Base-by-base conservation (phyloP, 2,113 vertebrate genomes). In the Siphamia tubifer region DNA sequence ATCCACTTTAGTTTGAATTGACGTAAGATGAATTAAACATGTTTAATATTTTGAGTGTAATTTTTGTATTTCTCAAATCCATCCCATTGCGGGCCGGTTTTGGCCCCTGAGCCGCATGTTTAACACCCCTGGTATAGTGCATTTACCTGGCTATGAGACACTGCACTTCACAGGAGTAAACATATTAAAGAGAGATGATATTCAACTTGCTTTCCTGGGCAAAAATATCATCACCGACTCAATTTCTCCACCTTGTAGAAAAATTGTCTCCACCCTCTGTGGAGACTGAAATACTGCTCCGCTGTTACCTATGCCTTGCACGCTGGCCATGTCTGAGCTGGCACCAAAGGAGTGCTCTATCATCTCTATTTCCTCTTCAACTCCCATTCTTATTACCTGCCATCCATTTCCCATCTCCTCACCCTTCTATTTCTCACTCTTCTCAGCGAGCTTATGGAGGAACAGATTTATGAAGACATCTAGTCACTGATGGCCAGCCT, bases 321-420 rank as follows among this genome's bases (percentile, higher is more conserved):
- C 58, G 47, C 68, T 39, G 39, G 19, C 52, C 64, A 79, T 19
- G 12, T 61, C 52, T 52, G 38, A 68, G 21, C 44, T 12, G 21
- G 19, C 6, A 16, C 32, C 12, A 16, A 77, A 76, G 54, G 76
- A 73, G 78, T 48, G 55, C 68, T 73, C 57, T 34, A 76, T 87
- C 67, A 60, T 60, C 63, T 67, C 52, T 61, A 58, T 68, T 70
- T 53, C 64, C 67, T 67, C 57, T 16, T 13, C 19, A 69, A 61
- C 24, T 57, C 52, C 74, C 56, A 66, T 70, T 49, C 56, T 51
- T 77, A 24, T 64, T 62, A 53, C 72, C 54, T 65, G 52, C 38
- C 63, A 53, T 21, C 38, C 6, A 0, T 57, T 51, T 47, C 62
- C 52, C 3, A 23, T 72, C 42, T 32, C 15, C 9, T 52, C 31